Evolutionary conservation across 2,113 vertebrate genomes (phyloP), one percentile per base, ranked within the genome.

Genomic region (Ophiodon elongatus): DNA sequence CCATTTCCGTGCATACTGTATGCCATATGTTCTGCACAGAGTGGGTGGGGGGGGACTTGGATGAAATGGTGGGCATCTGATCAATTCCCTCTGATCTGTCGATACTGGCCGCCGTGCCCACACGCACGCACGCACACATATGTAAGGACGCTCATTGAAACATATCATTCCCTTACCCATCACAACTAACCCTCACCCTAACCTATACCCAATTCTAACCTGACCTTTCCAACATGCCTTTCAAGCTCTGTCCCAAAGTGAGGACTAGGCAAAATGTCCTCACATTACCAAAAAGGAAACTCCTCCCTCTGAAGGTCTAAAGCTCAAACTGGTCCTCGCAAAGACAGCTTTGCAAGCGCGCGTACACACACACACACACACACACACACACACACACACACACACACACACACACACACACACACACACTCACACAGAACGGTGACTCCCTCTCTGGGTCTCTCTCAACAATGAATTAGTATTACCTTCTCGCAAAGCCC

Each of bases 391-490:
- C 57, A 52, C 71, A 37, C 25, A 67, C 73, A 68, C 47, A 63
- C 39, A 17, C 66, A 27, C 11, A 66, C 64, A 33, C 64, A 52
- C 39, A 57, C 33, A 43, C 76, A 14, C 56, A 29, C 35, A 27
- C 77, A n/a, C 56, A 59, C 70, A 45, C 63, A 70, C 56, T 29
- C 68, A 69, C 65, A 67, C 41, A 65, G 57, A 15, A 67, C 37
- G 56, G 23, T 2, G 4, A 66, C 33, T 65, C 41, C 63, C 35
- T 57, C 63, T n/a, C n/a, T 57, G 31, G 19, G 39, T 57, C 39
- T 73, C 43, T 70, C 65, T 80, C 76, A 78, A 76, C 86, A 88
- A 77, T 88, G 80, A 83, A 92, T 89, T 88, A 82, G 66, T 71
- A 85, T 86, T 85, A 82, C 81, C 56, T 82, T 74, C 76, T 75